Evolutionary conservation across 2,888 invertebrate species (phyloP).

Genomic region (Cordilura impudica): DNA sequence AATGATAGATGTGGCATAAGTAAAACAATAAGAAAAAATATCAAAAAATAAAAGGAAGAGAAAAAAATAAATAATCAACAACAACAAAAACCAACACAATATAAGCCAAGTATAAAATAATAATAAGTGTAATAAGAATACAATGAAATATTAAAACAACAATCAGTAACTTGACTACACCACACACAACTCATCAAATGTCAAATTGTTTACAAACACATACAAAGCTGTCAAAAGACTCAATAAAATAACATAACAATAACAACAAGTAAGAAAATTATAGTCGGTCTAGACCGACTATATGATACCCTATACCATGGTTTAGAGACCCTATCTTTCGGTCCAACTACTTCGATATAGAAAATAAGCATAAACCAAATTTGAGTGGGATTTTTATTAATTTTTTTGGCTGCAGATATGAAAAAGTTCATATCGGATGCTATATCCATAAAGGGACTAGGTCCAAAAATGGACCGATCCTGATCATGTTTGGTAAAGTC

Average conservation of each 20-base stretch:
- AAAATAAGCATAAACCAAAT: too few relatives aligned
- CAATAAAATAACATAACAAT: slow-evolving; percentile 33
- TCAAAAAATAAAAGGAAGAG: neutral
- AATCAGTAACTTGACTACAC: slow-evolving; percentile 35
- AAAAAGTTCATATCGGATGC: too few relatives aligned
- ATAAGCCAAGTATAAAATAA: slow-evolving; percentile 54
- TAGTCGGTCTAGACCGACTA: too few relatives aligned
- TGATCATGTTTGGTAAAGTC: too few relatives aligned
- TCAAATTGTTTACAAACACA: slow-evolving; percentile 55
- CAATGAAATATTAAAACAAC: slow-evolving; percentile 55
- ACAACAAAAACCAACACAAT: slow-evolving; percentile 14
- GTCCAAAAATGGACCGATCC: too few relatives aligned
- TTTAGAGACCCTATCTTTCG: too few relatives aligned
- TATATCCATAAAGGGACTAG: too few relatives aligned
- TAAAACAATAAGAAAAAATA: slow-evolving; percentile 3
- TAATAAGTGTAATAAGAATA: slow-evolving; percentile 50
- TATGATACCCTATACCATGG: too few relatives aligned
- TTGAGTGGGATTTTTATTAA: too few relatives aligned
- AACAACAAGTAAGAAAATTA: too few relatives aligned
- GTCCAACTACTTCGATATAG: too few relatives aligned
- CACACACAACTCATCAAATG: slow-evolving; percentile 57
- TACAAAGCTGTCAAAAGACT: slow-evolving; percentile 20
- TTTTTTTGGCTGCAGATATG: too few relatives aligned
- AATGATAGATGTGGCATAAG: neutral
- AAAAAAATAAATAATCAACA: neutral